These are phyloP conservation scores for Lepidurus arcticus DNA, from an alignment of 1,140 invertebrate species.

Conservation along the genomic window DNA sequence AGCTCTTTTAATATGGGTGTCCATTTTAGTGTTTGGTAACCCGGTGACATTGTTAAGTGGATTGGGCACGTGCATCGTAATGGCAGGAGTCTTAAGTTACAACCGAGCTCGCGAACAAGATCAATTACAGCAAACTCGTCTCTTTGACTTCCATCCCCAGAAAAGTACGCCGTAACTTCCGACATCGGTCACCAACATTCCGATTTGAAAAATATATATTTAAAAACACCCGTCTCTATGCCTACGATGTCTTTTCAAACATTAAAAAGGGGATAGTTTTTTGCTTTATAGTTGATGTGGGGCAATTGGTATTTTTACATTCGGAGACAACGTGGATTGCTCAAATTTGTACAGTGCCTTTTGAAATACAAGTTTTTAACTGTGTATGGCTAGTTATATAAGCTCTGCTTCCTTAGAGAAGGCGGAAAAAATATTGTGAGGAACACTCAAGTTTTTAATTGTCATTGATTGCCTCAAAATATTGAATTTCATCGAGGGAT, in stretches of 20 bases:
- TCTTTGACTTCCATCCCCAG: slow-evolving; percentile 81
- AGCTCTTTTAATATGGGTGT: slow-evolving; percentile 76
- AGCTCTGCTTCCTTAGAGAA: too few relatives aligned
- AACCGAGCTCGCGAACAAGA: slow-evolving; percentile 59
- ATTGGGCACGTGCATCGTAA: slow-evolving; percentile 66
- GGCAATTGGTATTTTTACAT: neutral
- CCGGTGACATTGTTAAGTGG: slow-evolving; percentile 69
- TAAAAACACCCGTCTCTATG: neutral
- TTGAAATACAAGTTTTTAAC: neutral
- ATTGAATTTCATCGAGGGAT: neutral
- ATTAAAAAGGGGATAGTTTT: too few relatives aligned
- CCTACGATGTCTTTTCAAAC: too few relatives aligned
- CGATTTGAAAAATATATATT: slow-evolving; percentile 6
- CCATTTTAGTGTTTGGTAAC: slow-evolving; percentile 72
- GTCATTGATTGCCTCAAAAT: neutral
- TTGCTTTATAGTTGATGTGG: neutral
- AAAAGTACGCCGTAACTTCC: slow-evolving; percentile 30
- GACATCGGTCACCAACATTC: neutral
- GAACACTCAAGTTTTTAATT: neutral
- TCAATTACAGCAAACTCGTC: slow-evolving; percentile 85
- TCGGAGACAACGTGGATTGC: neutral
- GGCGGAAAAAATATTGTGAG: neutral
- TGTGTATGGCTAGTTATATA: too few relatives aligned
- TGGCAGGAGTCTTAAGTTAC: slow-evolving; percentile 70
- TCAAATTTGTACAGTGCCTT: slow-evolving; percentile 22